These are phyloP conservation scores for Platerodrilus igneus DNA, from an alignment of 2,888 invertebrate species.

Conservation along the genomic window DNA sequence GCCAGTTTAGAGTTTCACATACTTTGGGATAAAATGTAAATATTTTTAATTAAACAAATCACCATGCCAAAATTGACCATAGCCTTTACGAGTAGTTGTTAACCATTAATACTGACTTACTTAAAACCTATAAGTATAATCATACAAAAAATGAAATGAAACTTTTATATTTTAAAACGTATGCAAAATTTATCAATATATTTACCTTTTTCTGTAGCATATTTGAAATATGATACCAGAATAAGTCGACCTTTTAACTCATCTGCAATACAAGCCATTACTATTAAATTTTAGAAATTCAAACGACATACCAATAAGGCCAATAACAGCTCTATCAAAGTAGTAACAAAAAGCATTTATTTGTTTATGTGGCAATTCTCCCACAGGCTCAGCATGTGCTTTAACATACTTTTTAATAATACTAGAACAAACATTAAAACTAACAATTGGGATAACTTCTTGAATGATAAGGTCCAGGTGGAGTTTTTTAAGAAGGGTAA, in stretches of 20 bases:
- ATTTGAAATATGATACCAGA: slow-evolving; percentile 64
- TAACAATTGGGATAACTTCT: slow-evolving; percentile 58
- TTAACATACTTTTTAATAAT: slow-evolving; percentile 56
- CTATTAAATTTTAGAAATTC: slow-evolving; percentile 9
- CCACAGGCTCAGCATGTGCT: slow-evolving; percentile 43
- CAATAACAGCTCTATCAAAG: slow-evolving; percentile 83
- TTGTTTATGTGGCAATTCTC: slow-evolving; percentile 45
- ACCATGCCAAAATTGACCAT: too few species aligned
- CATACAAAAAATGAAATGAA: too few species aligned
- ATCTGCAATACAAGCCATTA: slow-evolving; percentile 48
- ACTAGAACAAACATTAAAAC: slow-evolving; percentile 57
- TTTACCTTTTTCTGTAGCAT: slow-evolving; percentile 54
- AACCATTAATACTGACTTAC: too few species aligned
- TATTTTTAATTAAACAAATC: too few species aligned
- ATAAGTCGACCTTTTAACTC: slow-evolving; percentile 68
- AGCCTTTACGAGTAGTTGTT: too few species aligned
- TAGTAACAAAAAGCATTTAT: slow-evolving; percentile 92
- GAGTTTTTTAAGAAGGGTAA: slow-evolving; percentile 36
- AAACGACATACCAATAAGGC: slow-evolving; percentile 60
- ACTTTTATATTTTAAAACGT: too few species aligned
- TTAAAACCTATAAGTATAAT: too few species aligned
- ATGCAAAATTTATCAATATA: too few species aligned
- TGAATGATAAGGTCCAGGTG: slow-evolving; percentile 53
- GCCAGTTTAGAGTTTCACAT: too few species aligned
- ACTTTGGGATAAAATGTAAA: too few species aligned